Evolutionary conservation across 2,797 vertebrate species (phyloP).

Genomic region (Scolopax bukidnonensis): DNA sequence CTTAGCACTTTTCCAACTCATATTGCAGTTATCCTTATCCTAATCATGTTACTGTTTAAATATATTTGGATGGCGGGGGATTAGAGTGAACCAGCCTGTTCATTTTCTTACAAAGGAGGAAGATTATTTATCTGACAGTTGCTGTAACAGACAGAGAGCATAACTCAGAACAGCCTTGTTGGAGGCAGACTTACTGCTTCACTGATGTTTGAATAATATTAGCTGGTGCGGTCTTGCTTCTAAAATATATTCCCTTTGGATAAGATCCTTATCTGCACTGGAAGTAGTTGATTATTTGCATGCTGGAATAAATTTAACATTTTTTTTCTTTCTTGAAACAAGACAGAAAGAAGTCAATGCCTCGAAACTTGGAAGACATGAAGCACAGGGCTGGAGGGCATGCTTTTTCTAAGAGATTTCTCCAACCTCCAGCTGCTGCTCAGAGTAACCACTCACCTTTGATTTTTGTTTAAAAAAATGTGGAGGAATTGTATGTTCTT

Average conservation of each 20-base stretch:
- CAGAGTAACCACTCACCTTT: background rate
- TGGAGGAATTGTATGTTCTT: background rate
- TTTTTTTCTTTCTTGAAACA: background rate
- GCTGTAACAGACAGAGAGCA: background rate
- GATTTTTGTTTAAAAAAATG: background rate
- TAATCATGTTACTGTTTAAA: conserved; percentile 46
- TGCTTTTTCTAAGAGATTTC: background rate
- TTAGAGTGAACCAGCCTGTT: conserved; percentile 21
- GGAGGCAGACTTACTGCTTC: conserved; percentile 1
- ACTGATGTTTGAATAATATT: background rate
- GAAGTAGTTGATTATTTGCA: background rate
- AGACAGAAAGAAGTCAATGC: background rate
- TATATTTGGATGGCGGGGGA: background rate
- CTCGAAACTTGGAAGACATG: background rate
- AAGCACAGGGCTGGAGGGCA: background rate
- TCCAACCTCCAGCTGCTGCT: background rate
- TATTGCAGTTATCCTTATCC: background rate
- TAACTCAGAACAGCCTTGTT: conserved; percentile 14
- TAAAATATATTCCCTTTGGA: background rate
- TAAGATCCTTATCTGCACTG: conserved; percentile 6
- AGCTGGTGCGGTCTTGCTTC: background rate
- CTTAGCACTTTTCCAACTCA: conserved; percentile 9
- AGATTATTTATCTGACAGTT: conserved; percentile 23
- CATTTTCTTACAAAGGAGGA: conserved; percentile 4
- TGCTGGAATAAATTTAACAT: background rate